Evolutionary conservation across 2,113 vertebrate genomes (phyloP).

Genomic region (Phalacrocorax carbo): DNA sequence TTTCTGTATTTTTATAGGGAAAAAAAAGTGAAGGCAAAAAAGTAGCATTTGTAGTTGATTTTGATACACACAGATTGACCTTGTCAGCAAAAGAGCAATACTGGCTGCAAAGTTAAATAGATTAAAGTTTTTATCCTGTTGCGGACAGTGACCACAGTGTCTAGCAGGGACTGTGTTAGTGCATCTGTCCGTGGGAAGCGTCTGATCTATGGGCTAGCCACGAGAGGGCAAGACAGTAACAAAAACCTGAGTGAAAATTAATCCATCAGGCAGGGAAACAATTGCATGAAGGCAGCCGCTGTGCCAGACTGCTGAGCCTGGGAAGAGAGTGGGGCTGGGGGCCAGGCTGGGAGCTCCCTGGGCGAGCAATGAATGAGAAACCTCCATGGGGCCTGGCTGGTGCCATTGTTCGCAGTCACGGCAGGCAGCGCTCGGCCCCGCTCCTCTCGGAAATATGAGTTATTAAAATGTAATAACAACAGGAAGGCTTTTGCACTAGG

Average conservation of each 20-base stretch:
- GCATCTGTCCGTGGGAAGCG: background rate
- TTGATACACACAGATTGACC: background rate
- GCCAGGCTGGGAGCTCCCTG: background rate
- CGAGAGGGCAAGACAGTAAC: background rate
- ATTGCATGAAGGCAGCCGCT: background rate
- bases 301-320: background rate
- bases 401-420: background rate
- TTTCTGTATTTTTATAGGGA: background rate
- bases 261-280: background rate
- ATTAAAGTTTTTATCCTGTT: background rate
- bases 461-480: background rate
- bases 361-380: background rate
- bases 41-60: background rate
- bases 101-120: background rate
- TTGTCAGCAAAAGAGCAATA: background rate
- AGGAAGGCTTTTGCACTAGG: background rate
- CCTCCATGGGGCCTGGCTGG: rapidly evolving
- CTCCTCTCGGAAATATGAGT: background rate
- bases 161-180: rapidly evolving
- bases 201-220: background rate
- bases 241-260: background rate
- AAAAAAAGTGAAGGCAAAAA: background rate
- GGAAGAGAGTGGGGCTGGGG: background rate
- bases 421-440: background rate
- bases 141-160: rapidly evolving